Percentiles rank a stretch among this genome's conserved stretches.
Evolutionary conservation across 2,888 invertebrate species (phyloP).

Genomic region (Torymus tubicola): DNA sequence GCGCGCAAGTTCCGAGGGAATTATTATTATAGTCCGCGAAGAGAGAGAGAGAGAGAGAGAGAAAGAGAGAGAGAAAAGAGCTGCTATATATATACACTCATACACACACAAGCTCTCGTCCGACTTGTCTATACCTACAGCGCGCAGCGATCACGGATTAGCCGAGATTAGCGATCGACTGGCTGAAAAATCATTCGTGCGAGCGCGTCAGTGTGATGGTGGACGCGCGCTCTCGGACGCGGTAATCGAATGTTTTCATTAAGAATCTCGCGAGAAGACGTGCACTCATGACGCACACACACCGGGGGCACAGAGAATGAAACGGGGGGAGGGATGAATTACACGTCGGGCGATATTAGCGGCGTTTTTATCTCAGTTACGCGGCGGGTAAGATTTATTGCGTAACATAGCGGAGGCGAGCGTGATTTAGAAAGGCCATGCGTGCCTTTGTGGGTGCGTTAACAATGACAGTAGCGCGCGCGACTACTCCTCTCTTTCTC

Average conservation of each 20-base stretch:
- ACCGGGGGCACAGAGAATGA: neutral
- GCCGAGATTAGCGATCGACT: slow-evolving; percentile 21
- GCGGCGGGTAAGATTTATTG: slow-evolving; percentile 33
- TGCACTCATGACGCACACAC: neutral
- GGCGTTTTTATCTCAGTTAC: slow-evolving; percentile 16
- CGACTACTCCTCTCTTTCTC: neutral
- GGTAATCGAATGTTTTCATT: slow-evolving; percentile 40
- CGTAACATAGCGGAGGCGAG: slow-evolving; percentile 31
- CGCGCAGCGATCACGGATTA: slow-evolving; percentile 31
- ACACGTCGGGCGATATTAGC: slow-evolving; percentile 16
- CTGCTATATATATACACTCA: no score
- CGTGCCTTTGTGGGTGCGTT: slow-evolving; percentile 63
- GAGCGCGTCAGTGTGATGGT: neutral
- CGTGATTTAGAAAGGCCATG: slow-evolving; percentile 22
- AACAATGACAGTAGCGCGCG: slow-evolving; percentile 64
- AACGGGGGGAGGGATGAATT: slow-evolving; percentile 28
- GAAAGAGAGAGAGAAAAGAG: no score
- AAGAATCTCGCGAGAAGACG: neutral
- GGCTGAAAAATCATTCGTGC: slow-evolving; percentile 9
- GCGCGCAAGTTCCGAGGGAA: slow-evolving; percentile 4
- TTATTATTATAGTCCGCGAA: slow-evolving; percentile 25
- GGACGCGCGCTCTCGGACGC: neutral
- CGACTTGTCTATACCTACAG: slow-evolving; percentile 11
- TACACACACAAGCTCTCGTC: no score
- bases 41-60: neutral